A percentile compares a stretch with the other conserved stretches of the same genome.
Conservation (phyloP, 2,888 invertebrate genomes). For the Notodonta ziczac region DNA sequence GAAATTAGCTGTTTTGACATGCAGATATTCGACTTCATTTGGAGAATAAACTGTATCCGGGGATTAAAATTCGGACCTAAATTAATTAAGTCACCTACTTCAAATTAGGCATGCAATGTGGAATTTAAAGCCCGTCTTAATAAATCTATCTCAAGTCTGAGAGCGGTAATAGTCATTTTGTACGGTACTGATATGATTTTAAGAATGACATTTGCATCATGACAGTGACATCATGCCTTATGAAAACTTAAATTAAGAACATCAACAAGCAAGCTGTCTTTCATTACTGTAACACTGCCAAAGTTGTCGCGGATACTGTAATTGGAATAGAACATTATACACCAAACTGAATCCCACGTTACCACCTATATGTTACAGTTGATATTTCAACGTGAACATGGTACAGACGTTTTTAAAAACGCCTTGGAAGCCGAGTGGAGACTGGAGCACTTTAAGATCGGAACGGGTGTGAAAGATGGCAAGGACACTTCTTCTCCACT, state of each 20-base stretch:
- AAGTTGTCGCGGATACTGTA: slow-evolving; percentile 38
- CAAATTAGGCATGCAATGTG: too few species aligned
- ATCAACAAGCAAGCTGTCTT: slow-evolving; percentile 40
- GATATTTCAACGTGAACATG: slow-evolving; percentile 26
- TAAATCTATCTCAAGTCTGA: too few species aligned
- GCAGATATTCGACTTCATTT: too few species aligned
- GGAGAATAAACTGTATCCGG: too few species aligned
- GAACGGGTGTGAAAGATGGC: slow-evolving; percentile 61
- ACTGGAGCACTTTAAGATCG: slow-evolving; percentile 59
- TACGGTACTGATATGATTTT: too few species aligned
- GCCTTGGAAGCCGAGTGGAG: slow-evolving; percentile 49
- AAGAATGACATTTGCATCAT: too few species aligned
- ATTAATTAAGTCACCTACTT: too few species aligned
- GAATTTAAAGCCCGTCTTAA: too few species aligned
- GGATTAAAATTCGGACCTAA: too few species aligned
- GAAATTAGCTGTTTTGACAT: too few species aligned
- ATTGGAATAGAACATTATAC: slow-evolving; percentile 33
- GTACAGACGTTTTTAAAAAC: slow-evolving; percentile 62
- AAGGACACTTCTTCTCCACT: slow-evolving; percentile 33
- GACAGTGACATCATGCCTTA: too few species aligned
- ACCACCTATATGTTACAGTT: slow-evolving; percentile 26
- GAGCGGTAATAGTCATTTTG: too few species aligned
- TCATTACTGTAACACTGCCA: slow-evolving; percentile 59
- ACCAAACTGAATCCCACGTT: slow-evolving; percentile 31
- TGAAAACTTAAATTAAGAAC: slow-evolving; percentile 8